phyloP scores from a whole-genome alignment of 1,140 invertebrate genomes.

The Trachymyrmex septentrionalis region DNA sequence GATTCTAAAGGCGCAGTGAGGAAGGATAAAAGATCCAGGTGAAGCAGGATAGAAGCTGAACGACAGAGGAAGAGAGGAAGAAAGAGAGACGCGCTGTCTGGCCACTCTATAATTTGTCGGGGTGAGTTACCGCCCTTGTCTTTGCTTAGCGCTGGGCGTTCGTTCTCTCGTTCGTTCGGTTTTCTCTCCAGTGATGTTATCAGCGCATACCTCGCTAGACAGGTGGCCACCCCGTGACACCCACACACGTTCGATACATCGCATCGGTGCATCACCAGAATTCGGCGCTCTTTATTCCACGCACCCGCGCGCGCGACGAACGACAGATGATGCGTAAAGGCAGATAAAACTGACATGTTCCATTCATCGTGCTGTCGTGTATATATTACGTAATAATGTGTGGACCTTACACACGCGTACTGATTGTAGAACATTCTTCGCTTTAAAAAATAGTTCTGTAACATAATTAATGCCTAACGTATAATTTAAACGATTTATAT shows the following conservation, averaged over 20 bases:
- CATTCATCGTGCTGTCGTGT: constrained; percentile 48
- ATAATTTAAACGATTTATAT: no score
- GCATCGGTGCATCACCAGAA: constrained; percentile 52
- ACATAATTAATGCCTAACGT: neutral
- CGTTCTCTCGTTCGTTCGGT: constrained; percentile 72
- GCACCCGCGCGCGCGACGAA: constrained; percentile 14
- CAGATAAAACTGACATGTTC: constrained; percentile 40
- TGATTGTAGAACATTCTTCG: neutral
- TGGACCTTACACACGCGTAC: constrained; percentile 41
- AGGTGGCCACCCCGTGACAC: constrained; percentile 85
- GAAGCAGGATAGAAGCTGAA: constrained; percentile 52
- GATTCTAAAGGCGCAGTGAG: neutral
- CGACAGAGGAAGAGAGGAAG: constrained; percentile 63
- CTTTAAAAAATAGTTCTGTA: neutral
- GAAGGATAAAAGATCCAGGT: constrained; percentile 20
- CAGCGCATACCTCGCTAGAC: constrained; percentile 85
- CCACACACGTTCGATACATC: constrained; percentile 79
- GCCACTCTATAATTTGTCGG: constrained; percentile 86
- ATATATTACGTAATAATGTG: constrained; percentile 53
- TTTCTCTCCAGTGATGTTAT: constrained; percentile 82
- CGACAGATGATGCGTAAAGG: constrained; percentile 46
- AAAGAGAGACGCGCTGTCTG: constrained; percentile 82
- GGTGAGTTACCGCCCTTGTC: constrained; percentile 85
- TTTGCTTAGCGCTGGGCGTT: constrained; percentile 84
- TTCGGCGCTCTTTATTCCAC: constrained; percentile 57